These are phyloP conservation scores for Podotricha telesiphe DNA, from an alignment of 2,888 invertebrate genomes.

Conservation along the genomic window DNA sequence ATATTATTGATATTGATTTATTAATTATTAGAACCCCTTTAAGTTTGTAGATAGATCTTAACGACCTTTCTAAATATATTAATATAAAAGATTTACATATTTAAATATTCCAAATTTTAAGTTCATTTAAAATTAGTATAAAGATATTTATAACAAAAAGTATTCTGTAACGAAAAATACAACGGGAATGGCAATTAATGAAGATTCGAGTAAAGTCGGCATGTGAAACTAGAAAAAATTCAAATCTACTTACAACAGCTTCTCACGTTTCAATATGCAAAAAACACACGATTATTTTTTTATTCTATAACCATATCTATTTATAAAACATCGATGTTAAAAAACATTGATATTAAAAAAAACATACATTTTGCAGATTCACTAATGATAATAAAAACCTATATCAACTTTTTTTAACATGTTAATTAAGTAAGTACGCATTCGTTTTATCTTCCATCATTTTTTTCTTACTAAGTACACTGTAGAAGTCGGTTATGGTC, in stretches of 20 bases:
- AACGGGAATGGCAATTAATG: too few species aligned
- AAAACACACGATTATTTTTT: background rate
- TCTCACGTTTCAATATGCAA: constrained; percentile 1
- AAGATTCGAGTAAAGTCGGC: background rate
- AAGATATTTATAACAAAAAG: too few species aligned
- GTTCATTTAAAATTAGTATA: too few species aligned
- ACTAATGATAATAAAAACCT: constrained; percentile 14
- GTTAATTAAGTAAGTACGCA: background rate
- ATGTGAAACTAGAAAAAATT: background rate
- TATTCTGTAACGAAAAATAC: too few species aligned
- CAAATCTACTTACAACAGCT: background rate
- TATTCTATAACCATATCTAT: background rate
- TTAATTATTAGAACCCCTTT: too few species aligned
- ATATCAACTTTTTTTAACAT: background rate
- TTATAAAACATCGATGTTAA: background rate
- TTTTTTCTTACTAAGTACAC: background rate
- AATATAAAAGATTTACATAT: too few species aligned
- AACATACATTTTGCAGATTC: background rate
- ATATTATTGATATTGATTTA: too few species aligned
- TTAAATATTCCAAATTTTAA: too few species aligned
- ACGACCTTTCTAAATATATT: too few species aligned
- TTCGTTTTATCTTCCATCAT: constrained; percentile 8
- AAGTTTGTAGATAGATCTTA: too few species aligned
- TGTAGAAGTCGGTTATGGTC: background rate
- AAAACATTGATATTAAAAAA: background rate